These are phyloP conservation scores for Corythucha ciliata DNA, from an alignment of 2,888 invertebrate species.

Conservation along the genomic window DNA sequence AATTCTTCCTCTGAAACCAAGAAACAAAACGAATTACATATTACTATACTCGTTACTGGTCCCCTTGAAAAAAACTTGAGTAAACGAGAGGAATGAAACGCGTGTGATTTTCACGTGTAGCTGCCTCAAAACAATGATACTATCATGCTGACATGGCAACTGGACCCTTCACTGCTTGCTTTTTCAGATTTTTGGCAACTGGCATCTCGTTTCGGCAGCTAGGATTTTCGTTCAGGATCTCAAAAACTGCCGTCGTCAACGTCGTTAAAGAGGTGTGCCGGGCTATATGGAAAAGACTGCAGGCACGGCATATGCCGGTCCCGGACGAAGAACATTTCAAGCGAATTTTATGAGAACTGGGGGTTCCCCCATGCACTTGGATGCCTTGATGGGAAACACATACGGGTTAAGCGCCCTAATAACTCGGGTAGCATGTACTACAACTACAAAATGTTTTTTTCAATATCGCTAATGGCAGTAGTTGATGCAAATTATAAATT, in stretches of 20 bases:
- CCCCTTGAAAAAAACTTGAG: too few relatives aligned
- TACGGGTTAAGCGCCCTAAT: not conserved
- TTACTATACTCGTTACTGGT: too few relatives aligned
- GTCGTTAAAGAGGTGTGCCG: not conserved
- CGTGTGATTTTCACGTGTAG: too few relatives aligned
- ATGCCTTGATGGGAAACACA: conserved; percentile 5
- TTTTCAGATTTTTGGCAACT: conserved; percentile 5
- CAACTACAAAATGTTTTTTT: conserved; percentile 3
- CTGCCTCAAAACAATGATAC: too few relatives aligned
- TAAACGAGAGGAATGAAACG: too few relatives aligned
- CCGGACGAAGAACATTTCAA: conserved; percentile 1
- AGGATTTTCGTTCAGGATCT: conserved; percentile 9
- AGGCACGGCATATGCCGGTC: not conserved
- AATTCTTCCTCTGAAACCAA: too few relatives aligned
- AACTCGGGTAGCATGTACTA: conserved; percentile 1
- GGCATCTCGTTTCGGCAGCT: conserved; percentile 7
- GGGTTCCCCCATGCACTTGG: conserved; percentile 2
- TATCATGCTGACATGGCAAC: too few relatives aligned
- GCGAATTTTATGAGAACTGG: not conserved
- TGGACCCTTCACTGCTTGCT: too few relatives aligned
- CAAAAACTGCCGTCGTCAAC: not conserved
- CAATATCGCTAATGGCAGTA: conserved; percentile 8
- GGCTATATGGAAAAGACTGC: not conserved
- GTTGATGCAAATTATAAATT: conserved; percentile 6
- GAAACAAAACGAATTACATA: too few relatives aligned